These are phyloP conservation scores for Brachionus asplanchnoidis DNA, from an alignment of 1,140 invertebrate genomes.

Conservation along the genomic window DNA sequence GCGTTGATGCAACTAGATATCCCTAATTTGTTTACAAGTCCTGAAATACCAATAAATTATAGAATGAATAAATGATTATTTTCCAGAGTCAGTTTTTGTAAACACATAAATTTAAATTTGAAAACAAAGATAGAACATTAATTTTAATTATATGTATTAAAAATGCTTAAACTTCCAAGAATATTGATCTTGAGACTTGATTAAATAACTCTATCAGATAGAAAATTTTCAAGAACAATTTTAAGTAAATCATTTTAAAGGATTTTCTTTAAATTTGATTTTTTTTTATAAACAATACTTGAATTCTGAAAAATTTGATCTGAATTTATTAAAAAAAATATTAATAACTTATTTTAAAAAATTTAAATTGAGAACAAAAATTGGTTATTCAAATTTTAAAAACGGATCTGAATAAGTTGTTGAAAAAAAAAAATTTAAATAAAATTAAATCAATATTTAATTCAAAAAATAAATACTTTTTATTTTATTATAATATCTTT, in stretches of 20 bases:
- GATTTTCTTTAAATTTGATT: too few species aligned
- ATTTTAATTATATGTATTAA: neutral
- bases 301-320: too few species aligned
- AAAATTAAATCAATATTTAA: too few species aligned
- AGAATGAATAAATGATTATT: neutral
- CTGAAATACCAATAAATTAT: conserved; percentile 5
- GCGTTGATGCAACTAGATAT: neutral
- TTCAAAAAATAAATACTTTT: too few species aligned
- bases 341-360: too few species aligned
- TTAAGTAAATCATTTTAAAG: neutral
- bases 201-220: neutral
- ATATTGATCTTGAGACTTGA: neutral
- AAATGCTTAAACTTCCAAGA: neutral
- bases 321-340: too few species aligned
- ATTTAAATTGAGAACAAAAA: too few species aligned
- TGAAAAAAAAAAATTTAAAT: too few species aligned
- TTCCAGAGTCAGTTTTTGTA: neutral
- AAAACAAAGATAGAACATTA: conserved; percentile 4
- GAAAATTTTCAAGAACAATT: neutral
- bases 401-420: too few species aligned
- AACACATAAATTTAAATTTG: neutral
- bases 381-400: too few species aligned
- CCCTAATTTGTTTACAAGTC: conserved; percentile 13
- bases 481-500: too few species aligned
- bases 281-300: too few species aligned